Evolutionary conservation across 2,113 vertebrate genomes (phyloP).

Genomic region (Cervus canadensis): DNA sequence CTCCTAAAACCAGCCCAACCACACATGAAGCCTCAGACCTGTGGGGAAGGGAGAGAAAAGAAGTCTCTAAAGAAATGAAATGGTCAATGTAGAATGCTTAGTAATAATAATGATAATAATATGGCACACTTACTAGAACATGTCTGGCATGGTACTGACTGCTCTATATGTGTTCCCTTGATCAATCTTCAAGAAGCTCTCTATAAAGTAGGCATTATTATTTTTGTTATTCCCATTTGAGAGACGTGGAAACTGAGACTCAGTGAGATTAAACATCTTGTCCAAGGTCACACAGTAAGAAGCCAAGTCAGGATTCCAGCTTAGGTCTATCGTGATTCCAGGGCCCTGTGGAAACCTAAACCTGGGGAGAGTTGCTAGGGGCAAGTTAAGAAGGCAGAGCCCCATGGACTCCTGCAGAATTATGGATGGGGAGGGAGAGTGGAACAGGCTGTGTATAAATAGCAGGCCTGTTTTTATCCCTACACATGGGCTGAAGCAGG

Average conservation of each 20-base stretch:
- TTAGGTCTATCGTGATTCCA: background rate
- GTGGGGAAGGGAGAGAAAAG: background rate
- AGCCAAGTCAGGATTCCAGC: background rate
- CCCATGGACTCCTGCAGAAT: background rate
- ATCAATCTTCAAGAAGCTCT: background rate
- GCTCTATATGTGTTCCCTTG: background rate
- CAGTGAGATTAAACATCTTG: conserved; percentile 3
- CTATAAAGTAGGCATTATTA: background rate
- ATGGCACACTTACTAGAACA: background rate
- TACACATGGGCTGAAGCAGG: conserved; percentile 49
- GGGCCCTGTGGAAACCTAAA: background rate
- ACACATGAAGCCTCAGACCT: background rate
- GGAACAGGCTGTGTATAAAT: conserved; percentile 53
- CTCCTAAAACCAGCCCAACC: background rate
- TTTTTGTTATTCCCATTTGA: background rate
- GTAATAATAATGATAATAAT: background rate
- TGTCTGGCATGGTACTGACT: background rate
- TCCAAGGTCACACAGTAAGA: background rate
- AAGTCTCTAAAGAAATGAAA: background rate
- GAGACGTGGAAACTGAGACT: conserved; percentile 1
- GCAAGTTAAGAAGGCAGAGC: background rate
- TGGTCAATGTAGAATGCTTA: background rate
- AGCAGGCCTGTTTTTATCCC: conserved; percentile 57
- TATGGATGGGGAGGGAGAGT: background rate
- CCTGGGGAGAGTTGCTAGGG: background rate